Evolutionary conservation across 2,888 invertebrate species (phyloP), one percentile per base, ranked within the genome.

Genomic region (Erebia ligea): DNA sequence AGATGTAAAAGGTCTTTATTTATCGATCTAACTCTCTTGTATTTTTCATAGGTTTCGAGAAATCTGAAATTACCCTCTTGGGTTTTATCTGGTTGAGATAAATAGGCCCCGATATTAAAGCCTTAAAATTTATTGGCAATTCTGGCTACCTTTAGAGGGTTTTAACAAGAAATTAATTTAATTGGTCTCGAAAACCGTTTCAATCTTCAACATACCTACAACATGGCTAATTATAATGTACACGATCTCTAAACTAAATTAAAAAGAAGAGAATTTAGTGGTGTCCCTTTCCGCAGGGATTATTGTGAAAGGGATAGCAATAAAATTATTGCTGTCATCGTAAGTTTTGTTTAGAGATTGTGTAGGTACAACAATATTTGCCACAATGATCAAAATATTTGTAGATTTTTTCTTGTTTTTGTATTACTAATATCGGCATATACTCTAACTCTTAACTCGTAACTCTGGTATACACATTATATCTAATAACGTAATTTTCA

Each of bases 31-130:
- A 50, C 65, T 48, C 67, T 75, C 75, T 34, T 68, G 72, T 76
- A 75, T 76, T 75, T 73, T 69, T 69, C 72, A 73, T 70, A 73
- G 75, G 73, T 75, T 77, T 73, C 75, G 70, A 61, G 66, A 75
- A 73, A 73, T 73, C 70, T 73, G 52, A 72, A 73, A 73, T 74
- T 67, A 73, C 72, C 70, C 71, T 74, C 72, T 73, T 73, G 72
- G 71, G 72, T 68, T 70, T 75, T 69, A 70, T 72, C 67, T 63
- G 65, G 68, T 72, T 72, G 56, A 54, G 68, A 75, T 74, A 63
- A 70, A 69, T 74, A 68, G 56, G 61, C 67, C 50, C 64, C 56
- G 58, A 68, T 70, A 68, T 73, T 69, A 68, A 74, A 61, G 62
- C 68, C 56, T 68, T 45, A 68, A 54, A 72, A 68, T 68, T 67